A percentile compares a stretch with the other conserved stretches of the same genome.
Evolutionary conservation across 1,140 invertebrate genomes (phyloP).

Genomic region (Prorops nasuta): DNA sequence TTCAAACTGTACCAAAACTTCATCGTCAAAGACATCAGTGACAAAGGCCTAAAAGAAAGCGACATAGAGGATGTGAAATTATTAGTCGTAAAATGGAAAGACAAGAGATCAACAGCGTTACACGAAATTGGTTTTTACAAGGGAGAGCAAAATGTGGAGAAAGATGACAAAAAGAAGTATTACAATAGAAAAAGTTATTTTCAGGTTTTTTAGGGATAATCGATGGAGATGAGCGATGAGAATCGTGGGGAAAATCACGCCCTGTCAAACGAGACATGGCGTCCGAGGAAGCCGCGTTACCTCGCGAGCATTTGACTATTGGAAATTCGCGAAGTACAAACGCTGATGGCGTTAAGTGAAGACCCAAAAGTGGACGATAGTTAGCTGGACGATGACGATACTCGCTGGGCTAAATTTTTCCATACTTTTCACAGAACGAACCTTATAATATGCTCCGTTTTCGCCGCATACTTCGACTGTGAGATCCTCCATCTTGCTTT

Average conservation of each 20-base stretch:
- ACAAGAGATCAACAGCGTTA: too few relatives aligned
- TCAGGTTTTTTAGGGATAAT: too few relatives aligned
- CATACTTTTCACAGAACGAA: conserved; percentile 61
- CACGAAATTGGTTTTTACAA: too few relatives aligned
- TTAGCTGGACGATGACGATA: background rate
- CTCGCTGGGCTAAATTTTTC: conserved; percentile 24
- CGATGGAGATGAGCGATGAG: too few relatives aligned
- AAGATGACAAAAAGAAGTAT: too few relatives aligned
- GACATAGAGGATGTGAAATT: too few relatives aligned
- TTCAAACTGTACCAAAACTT: conserved; percentile 89
- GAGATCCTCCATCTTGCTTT: conserved; percentile 91
- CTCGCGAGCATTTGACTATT: conserved; percentile 33
- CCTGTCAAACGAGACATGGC: conserved; percentile 77
- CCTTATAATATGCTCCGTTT: conserved; percentile 97
- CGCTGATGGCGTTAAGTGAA: conserved; percentile 19
- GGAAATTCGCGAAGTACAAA: conserved; percentile 37
- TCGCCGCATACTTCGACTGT: conserved; percentile 95
- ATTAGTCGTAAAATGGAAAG: too few relatives aligned
- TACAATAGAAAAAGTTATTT: too few relatives aligned
- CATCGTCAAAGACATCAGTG: conserved; percentile 88
- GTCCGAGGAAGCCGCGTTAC: conserved; percentile 61
- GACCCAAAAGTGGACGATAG: too few relatives aligned
- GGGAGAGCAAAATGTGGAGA: too few relatives aligned
- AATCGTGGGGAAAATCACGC: conserved; percentile 61
- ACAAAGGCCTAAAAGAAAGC: conserved; percentile 86